Evolutionary conservation across 1,140 invertebrate species (phyloP), one percentile per base, ranked within the genome.

Genomic region (Drosophila punjabiensis): DNA sequence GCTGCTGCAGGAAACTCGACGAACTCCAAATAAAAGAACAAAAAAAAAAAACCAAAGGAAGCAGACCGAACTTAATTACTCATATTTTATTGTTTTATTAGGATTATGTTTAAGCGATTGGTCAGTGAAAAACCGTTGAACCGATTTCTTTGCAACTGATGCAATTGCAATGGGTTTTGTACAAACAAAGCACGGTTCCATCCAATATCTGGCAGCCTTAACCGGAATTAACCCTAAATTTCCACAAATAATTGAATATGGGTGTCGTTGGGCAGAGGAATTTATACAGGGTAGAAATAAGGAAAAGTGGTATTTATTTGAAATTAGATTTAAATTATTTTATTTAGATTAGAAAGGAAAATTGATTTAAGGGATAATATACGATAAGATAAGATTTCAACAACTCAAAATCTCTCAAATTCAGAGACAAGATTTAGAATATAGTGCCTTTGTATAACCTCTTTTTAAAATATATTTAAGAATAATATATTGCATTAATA

Each of bases 131-230:
- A 63, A 37, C 33, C 33, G 14, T 28, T 58, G 20, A 16, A 39
- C 33, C 9, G 14, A 58, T 58, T 39, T 58, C 55, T 2, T 39
- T n/a, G 35, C 20, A 58, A 58, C 55, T 28, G 16, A 24, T 41
- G 14, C 39, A n/a, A n/a, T 28, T n/a, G 24, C 35, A 41, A 41
- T 61, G 18, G n/a, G 9, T 11, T n/a, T 33, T 0, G 8, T 14
- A 1, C 3, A 24, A 67, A 35, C 32, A n/a, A 45, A 45, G 32
- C n/a, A 13, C 9, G n/a, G 58, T 28, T 63, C 35, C 30, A 18
- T 63, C 7, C 30, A 35, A 62, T 41, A 66, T 66, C 64, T 66
- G 64, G 39, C 64, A 64, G 59, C 60, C 37, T 67, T 18, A 28
- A 28, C 13, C 13, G 20, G 18, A 18, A 64, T 67, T 67, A 67